Percentiles rank a stretch among this genome's conserved stretches.
phyloP scores from a whole-genome alignment of 2,113 vertebrate genomes.

The Apteryx mantelli region DNA sequence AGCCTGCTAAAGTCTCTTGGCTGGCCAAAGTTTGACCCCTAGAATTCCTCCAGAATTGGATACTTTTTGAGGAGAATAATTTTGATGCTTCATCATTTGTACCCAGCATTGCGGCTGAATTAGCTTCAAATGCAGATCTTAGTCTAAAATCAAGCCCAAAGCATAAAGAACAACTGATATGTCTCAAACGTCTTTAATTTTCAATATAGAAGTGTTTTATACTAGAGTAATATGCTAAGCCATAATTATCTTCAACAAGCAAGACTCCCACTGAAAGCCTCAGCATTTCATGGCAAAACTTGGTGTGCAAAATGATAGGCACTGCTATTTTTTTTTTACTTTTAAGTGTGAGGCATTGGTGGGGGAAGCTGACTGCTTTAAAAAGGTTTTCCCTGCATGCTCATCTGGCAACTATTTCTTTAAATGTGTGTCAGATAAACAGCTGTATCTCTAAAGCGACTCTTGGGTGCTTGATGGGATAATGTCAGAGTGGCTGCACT shows the following conservation, averaged over 20 bases:
- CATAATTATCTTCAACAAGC: neutral
- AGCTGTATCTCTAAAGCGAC: constrained; percentile 20
- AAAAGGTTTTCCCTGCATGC: constrained; percentile 36
- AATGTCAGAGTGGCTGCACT: constrained; percentile 52
- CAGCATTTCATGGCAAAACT: neutral
- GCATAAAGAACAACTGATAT: fast-evolving
- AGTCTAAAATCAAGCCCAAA: neutral
- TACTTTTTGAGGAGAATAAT: neutral
- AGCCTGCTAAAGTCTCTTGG: neutral
- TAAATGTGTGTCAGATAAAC: constrained; percentile 25
- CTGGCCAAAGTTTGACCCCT: neutral
- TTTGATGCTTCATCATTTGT: neutral
- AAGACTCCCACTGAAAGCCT: neutral
- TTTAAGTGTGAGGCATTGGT: fast-evolving
- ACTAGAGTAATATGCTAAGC: neutral
- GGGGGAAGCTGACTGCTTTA: neutral
- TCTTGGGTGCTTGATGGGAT: constrained; percentile 46
- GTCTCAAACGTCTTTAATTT: neutral
- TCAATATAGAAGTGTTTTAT: neutral
- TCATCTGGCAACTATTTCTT: constrained; percentile 26
- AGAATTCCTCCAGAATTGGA: neutral
- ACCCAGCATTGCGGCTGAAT: neutral
- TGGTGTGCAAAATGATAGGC: neutral
- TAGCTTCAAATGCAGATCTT: neutral
- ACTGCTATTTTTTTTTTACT: neutral